These are phyloP conservation scores for Leucophenga maculata DNA, from an alignment of 2,888 invertebrate genomes.

Conservation along the genomic window DNA sequence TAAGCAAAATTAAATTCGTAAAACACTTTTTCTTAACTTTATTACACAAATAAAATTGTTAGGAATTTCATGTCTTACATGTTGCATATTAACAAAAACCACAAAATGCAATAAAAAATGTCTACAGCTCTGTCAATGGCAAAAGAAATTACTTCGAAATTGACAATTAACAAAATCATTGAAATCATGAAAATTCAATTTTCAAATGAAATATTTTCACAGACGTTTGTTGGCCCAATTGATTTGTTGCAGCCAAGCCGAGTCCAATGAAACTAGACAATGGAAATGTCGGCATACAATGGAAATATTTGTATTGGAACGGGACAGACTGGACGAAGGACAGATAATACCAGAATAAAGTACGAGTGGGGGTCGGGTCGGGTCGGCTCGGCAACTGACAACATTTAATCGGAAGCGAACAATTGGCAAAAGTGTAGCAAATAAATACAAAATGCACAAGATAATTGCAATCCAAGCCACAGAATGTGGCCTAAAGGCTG, in stretches of 20 bases:
- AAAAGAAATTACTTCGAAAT: conserved; percentile 39
- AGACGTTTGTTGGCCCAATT: too few relatives aligned
- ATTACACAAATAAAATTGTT: too few relatives aligned
- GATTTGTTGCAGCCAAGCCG: too few relatives aligned
- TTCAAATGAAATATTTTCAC: background rate
- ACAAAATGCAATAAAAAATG: background rate
- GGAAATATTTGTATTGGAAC: too few relatives aligned
- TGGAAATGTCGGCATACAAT: too few relatives aligned
- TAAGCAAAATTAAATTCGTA: too few relatives aligned
- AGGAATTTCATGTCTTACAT: too few relatives aligned
- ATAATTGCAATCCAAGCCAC: conserved; percentile 68
- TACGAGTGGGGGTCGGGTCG: background rate
- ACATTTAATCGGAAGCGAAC: conserved; percentile 39
- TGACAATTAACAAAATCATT: conserved; percentile 60
- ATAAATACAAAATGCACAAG: conserved; percentile 64
- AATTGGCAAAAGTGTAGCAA: conserved; percentile 64
- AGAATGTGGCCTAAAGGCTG: conserved; percentile 65
- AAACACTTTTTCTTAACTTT: too few relatives aligned
- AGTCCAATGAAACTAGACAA: too few relatives aligned
- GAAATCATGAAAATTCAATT: conserved; percentile 12
- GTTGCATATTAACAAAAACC: background rate
- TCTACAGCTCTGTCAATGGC: background rate
- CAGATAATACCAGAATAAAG: background rate
- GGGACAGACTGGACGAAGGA: too few relatives aligned
- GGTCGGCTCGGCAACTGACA: background rate